A percentile compares a stretch with the other conserved stretches of the same genome.
Conservation (phyloP, 2,888 invertebrate species). For the Sinotaia quadrata region DNA sequence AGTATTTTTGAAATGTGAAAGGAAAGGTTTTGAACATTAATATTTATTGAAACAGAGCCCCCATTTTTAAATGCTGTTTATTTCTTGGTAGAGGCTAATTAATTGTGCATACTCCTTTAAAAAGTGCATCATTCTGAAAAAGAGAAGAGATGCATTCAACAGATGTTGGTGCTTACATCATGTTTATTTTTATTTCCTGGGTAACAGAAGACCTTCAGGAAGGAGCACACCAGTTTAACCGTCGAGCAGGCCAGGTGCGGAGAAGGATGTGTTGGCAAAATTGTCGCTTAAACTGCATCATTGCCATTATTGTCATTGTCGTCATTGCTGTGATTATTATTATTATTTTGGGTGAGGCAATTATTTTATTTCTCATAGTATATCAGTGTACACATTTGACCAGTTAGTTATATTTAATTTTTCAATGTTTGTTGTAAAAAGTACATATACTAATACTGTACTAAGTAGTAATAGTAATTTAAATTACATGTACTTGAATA, state of each 20-base stretch:
- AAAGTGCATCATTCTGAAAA: background rate
- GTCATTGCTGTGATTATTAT: constrained; percentile 47
- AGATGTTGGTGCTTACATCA: background rate
- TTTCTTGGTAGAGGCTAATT: too few species aligned
- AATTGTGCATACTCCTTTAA: too few species aligned
- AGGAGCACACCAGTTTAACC: constrained; percentile 45
- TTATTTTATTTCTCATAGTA: too few species aligned
- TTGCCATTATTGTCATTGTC: constrained; percentile 44
- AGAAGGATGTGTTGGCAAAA: constrained; percentile 55
- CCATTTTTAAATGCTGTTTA: too few species aligned
- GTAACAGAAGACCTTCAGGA: constrained; percentile 51
- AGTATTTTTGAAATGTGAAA: too few species aligned
- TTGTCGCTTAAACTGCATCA: constrained; percentile 49
- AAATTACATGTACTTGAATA: too few species aligned
- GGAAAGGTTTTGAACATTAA: too few species aligned
- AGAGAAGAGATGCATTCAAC: background rate
- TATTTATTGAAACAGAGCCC: background rate
- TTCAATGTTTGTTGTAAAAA: too few species aligned
- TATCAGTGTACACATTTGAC: too few species aligned
- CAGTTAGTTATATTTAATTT: too few species aligned
- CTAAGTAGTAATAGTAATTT: too few species aligned
- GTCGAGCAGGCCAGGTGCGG: constrained; percentile 41
- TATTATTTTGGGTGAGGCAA: constrained; percentile 52
- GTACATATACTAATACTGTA: too few species aligned
- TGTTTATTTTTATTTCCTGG: background rate